Base-by-base conservation (phyloP, 2,888 invertebrate species). In the Athalia cordata region DNA sequence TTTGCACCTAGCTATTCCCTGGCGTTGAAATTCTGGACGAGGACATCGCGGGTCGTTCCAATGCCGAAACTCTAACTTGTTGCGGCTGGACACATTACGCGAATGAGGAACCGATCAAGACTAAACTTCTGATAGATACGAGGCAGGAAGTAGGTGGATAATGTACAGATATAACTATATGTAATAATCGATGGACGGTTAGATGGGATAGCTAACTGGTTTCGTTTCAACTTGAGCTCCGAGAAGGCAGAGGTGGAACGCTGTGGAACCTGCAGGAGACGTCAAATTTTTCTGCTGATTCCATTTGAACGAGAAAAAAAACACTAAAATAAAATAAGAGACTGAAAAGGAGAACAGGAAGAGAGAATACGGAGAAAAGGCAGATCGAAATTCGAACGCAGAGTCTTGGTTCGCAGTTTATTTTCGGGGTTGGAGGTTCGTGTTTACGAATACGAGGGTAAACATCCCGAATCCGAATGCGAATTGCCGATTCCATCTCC, bases 401-500 rank as follows among this genome's bases (percentile, higher is more conserved):
- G 64, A 45, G 59, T 72, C 59, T 47, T 13, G 72, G 57, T 72
- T 72, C 52, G 57, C 72, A 49, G 72, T 72, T 72, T 72, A 72
- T 29, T 29, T 29, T 72, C 47, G 45, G 9, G 47, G 47, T 47
- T 59, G 7, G 57, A 47, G 57, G 29, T 11, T 47, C 45, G 57
- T 72, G 59, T 72, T 72, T 72, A 72, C 72, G 72, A 59, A 72
- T 72, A 72, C 15, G 72, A 72, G 72, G 57, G 72, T 72, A 72
- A 72, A 72, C 72, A 72, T 57, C 72, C 72, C 13, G 57, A 59
- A 72, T 59, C 15, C 47, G 57, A 72, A 72, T 72, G 57, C 72
- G 57, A 72, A 72, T 72, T 72, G 72, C 11, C 72, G 59, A 72
- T 72, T 72, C 59, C 7, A 59, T 9, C 64, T 15, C 64, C 43